Evolutionary conservation across 2,113 vertebrate genomes (phyloP).

Genomic region (Galeopterus variegatus): DNA sequence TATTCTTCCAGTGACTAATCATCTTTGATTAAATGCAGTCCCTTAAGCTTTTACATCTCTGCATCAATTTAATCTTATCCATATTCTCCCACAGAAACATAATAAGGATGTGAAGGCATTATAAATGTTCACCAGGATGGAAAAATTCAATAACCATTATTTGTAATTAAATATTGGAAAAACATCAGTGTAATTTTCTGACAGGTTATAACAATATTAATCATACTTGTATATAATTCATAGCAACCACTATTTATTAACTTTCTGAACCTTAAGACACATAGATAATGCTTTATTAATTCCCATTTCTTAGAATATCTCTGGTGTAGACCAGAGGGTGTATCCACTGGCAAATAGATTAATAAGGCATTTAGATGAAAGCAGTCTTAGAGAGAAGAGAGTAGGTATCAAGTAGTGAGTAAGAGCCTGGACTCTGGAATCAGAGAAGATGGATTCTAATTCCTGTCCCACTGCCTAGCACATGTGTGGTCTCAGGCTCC

Average conservation of each 20-base stretch:
- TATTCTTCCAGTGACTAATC: not conserved
- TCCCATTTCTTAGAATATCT: not conserved
- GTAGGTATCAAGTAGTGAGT: not conserved
- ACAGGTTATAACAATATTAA: conserved; percentile 31
- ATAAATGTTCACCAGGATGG: not conserved
- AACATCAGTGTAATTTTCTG: conserved; percentile 7
- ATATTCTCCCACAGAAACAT: not conserved
- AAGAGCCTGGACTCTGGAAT: not conserved
- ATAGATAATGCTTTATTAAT: not conserved
- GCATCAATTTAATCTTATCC: not conserved
- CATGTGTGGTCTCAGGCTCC: not conserved
- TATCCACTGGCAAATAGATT: not conserved
- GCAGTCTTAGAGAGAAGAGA: not conserved
- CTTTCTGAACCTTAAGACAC: not conserved
- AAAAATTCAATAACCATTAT: not conserved
- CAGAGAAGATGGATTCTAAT: not conserved
- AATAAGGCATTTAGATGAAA: not conserved
- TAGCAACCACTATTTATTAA: conserved; percentile 14
- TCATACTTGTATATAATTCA: not conserved
- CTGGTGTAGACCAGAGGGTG: not conserved
- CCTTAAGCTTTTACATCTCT: not conserved
- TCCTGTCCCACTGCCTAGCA: not conserved
- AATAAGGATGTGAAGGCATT: not conserved
- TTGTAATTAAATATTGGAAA: conserved; percentile 50
- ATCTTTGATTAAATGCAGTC: not conserved